Conservation (phyloP, 2,888 invertebrate species). For the Mayetiola destructor region DNA sequence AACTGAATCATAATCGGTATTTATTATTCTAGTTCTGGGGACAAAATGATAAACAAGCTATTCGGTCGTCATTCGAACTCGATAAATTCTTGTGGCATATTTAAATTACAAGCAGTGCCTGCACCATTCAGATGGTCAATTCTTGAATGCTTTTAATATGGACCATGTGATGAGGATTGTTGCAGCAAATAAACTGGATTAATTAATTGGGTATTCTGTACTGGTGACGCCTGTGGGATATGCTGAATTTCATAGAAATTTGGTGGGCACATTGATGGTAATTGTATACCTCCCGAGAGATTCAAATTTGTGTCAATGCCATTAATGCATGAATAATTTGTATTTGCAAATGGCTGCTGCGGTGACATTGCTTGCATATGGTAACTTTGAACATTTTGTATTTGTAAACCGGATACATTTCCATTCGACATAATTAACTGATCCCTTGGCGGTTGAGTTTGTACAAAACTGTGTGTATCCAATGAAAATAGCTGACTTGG, state of each 20-base stretch:
- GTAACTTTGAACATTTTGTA: slow-evolving; percentile 10
- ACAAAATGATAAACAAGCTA: slow-evolving; percentile 12
- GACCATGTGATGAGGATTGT: neutral
- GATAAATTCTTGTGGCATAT: neutral
- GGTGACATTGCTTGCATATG: neutral
- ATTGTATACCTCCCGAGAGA: neutral
- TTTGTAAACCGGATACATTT: neutral
- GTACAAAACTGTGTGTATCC: slow-evolving; percentile 28
- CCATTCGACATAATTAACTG: slow-evolving; percentile 17
- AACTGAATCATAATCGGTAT: too few relatives aligned
- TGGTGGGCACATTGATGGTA: neutral
- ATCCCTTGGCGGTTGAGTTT: slow-evolving; percentile 26
- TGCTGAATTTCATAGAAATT: slow-evolving; percentile 13
- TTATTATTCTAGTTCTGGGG: neutral
- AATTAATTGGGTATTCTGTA: slow-evolving; percentile 14
- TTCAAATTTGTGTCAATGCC: neutral
- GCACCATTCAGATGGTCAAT: neutral
- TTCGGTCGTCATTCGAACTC: neutral
- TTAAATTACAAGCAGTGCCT: neutral
- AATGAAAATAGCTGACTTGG: neutral
- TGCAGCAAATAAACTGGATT: slow-evolving; percentile 13
- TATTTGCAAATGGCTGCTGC: neutral
- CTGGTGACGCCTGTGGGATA: slow-evolving; percentile 12
- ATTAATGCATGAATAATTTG: neutral
- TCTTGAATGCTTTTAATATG: too few relatives aligned